phyloP scores from a whole-genome alignment of 2,113 vertebrate genomes.

The Galbula dea region DNA sequence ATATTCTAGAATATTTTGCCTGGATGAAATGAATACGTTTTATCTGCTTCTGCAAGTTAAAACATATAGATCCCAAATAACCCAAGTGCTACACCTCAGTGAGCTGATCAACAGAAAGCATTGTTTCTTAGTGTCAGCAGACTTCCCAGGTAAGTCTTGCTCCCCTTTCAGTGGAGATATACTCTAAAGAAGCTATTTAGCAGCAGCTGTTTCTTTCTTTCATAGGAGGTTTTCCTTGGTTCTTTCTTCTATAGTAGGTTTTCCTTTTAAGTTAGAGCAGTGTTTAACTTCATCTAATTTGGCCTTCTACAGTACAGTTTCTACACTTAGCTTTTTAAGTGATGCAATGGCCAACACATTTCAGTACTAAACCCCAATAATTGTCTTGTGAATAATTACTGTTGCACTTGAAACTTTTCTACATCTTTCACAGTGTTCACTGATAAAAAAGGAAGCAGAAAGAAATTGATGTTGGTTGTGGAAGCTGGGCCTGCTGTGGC shows the following conservation, averaged over 20 bases:
- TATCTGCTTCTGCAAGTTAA: background rate
- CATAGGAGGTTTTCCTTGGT: background rate
- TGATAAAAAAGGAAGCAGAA: background rate
- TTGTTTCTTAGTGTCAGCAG: background rate
- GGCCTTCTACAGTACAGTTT: too few species aligned
- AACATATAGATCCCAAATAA: background rate
- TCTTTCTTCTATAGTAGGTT: background rate
- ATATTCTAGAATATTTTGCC: background rate
- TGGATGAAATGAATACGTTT: background rate
- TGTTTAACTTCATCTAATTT: background rate
- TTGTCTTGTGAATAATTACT: background rate
- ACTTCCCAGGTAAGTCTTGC: background rate
- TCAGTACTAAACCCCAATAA: background rate
- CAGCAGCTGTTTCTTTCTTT: background rate
- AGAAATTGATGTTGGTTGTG: background rate
- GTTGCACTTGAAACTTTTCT: background rate
- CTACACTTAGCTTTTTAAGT: background rate
- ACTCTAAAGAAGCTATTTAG: background rate
- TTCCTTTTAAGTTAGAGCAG: background rate
- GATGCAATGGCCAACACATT: background rate
- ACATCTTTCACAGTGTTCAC: background rate
- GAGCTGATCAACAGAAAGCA: accelerated
- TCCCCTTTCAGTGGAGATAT: background rate
- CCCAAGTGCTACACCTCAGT: background rate
- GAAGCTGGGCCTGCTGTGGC: background rate